phyloP scores from a whole-genome alignment of 2,888 invertebrate genomes.

The Ctena decussata region DNA sequence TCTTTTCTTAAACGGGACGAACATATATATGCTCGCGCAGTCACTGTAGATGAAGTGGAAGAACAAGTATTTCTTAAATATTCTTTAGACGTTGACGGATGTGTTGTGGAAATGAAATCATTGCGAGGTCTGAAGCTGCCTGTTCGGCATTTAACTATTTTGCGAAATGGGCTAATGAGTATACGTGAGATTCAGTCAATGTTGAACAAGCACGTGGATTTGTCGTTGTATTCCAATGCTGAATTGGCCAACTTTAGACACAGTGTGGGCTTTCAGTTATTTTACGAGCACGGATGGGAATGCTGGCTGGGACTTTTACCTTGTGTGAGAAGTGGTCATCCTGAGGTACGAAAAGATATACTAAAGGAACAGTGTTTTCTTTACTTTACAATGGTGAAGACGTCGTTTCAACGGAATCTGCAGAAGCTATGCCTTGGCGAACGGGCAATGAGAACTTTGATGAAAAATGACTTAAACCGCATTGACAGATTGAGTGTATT shows the following conservation, averaged over 20 bases:
- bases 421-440: too few species aligned
- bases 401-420: too few species aligned
- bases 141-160: slow-evolving; percentile 29
- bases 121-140: not conserved
- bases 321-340: too few species aligned
- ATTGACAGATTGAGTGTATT: too few species aligned
- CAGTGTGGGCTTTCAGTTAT: slow-evolving; percentile 40
- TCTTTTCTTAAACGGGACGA: not conserved
- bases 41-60: not conserved
- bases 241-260: slow-evolving; percentile 29
- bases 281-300: too few species aligned
- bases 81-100: slow-evolving; percentile 30
- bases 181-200: slow-evolving; percentile 8
- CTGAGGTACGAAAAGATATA: too few species aligned
- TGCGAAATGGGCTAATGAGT: not conserved
- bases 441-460: too few species aligned
- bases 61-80: slow-evolving; percentile 11
- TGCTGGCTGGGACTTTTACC: too few species aligned
- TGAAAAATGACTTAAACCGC: too few species aligned
- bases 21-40: slow-evolving; percentile 24
- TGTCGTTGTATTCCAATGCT: slow-evolving; percentile 26
- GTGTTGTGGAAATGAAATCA: slow-evolving; percentile 32
- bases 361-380: too few species aligned
- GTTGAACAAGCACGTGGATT: slow-evolving; percentile 55
- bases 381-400: too few species aligned